Evolutionary conservation across 2,113 vertebrate species (phyloP).

Genomic region (Cepphus grylle): DNA sequence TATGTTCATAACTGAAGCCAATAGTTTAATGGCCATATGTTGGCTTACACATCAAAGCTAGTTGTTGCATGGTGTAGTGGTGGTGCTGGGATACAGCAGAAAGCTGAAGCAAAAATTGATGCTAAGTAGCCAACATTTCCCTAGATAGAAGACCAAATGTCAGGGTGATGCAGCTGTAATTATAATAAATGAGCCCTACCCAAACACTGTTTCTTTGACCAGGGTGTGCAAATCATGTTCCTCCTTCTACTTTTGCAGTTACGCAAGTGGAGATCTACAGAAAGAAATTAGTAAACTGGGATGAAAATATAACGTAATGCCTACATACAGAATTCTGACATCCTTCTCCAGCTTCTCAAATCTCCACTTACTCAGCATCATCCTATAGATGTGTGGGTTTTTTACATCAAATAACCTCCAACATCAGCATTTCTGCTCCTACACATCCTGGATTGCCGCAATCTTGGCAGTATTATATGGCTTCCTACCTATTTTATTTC

Average conservation of each 20-base stretch:
- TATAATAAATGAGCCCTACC: neutral
- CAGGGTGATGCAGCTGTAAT: neutral
- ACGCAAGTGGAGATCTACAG: neutral
- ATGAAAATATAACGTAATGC: neutral
- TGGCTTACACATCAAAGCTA: slow-evolving; percentile 35
- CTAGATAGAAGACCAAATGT: slow-evolving; percentile 27
- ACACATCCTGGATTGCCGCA: neutral
- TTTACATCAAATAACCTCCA: neutral
- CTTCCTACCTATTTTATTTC: neutral
- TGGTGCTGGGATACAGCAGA: neutral
- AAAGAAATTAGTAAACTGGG: neutral
- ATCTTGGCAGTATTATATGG: neutral
- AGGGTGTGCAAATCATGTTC: neutral
- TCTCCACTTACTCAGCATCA: neutral
- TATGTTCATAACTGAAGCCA: slow-evolving; percentile 33
- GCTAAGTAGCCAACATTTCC: slow-evolving; percentile 30
- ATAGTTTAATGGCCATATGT: slow-evolving; percentile 55
- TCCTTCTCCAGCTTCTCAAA: neutral
- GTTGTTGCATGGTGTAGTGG: neutral
- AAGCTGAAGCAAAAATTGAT: slow-evolving; percentile 12
- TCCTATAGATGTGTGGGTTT: neutral
- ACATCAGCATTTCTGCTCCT: neutral
- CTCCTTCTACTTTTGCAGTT: neutral
- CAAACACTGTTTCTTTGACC: neutral
- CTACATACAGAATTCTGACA: neutral